A percentile compares a stretch with the other conserved stretches of the same genome.
Conservation (phyloP, 2,888 invertebrate species). For the Lasioglossum lativentre region DNA sequence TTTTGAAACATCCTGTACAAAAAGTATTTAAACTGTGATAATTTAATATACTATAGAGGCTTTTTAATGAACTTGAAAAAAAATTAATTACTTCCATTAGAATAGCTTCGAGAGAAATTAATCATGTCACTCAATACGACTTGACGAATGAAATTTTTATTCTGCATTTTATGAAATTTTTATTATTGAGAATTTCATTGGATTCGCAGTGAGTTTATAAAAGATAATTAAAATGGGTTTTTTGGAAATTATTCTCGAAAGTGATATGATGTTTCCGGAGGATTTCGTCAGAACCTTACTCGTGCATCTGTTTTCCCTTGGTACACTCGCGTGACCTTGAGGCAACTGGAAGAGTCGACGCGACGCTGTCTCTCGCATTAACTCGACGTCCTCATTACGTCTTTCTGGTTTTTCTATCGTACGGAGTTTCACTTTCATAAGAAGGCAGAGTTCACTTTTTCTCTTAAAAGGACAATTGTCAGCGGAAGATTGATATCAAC, state of each 20-base stretch:
- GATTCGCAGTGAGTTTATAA: too few relatives aligned
- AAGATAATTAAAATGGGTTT: too few relatives aligned
- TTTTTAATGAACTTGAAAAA: not conserved
- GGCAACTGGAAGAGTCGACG: not conserved
- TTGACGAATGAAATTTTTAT: too few relatives aligned
- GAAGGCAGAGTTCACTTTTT: constrained; percentile 17
- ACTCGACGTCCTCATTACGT: not conserved
- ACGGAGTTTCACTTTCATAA: constrained; percentile 14
- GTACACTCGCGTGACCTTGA: not conserved
- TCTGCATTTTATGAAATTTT: too few relatives aligned
- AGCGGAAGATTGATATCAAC: constrained; percentile 9
- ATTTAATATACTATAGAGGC: not conserved
- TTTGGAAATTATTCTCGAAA: not conserved
- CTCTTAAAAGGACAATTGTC: constrained; percentile 26
- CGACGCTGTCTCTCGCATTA: not conserved
- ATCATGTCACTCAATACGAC: too few relatives aligned
- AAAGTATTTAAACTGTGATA: not conserved
- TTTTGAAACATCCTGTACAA: too few relatives aligned
- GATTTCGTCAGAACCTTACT: not conserved
- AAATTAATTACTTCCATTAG: not conserved
- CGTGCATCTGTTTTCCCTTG: not conserved
- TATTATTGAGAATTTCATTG: too few relatives aligned
- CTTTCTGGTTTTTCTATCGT: constrained; percentile 5
- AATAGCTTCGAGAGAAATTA: too few relatives aligned
- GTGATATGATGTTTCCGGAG: not conserved